Percentiles rank a stretch among this genome's conserved stretches.
Evolutionary conservation across 2,113 vertebrate species (phyloP).

Genomic region (Progne subis): DNA sequence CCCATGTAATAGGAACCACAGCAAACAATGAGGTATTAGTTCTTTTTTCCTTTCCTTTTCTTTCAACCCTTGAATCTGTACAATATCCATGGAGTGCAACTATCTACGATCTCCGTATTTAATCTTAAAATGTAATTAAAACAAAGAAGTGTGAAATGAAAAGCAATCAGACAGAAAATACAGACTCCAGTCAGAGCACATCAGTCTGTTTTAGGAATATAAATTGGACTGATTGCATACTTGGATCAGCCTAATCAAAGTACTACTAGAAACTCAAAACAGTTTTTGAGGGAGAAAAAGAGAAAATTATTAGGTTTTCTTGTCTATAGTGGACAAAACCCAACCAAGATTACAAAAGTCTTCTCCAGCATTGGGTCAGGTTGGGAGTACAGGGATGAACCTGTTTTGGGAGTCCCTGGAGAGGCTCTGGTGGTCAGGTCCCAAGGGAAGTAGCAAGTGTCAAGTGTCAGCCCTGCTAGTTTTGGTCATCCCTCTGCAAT

Average conservation of each 20-base stretch:
- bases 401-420: neutral
- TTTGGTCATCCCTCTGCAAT: neutral
- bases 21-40: slow-evolving; percentile 2
- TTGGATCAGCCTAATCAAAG: neutral
- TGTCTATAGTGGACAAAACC: neutral
- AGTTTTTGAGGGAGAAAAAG: neutral
- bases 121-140: slow-evolving; percentile 68
- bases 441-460: neutral
- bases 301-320: neutral
- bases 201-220: slow-evolving; percentile 9
- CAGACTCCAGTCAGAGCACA: neutral
- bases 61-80: slow-evolving; percentile 39
- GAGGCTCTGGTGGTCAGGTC: neutral
- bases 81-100: slow-evolving; percentile 20
- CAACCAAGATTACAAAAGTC: neutral
- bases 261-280: neutral
- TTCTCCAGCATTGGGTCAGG: neutral
- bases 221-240: neutral
- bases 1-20: neutral
- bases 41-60: neutral
- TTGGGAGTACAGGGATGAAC: neutral
- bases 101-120: neutral
- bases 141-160: slow-evolving; percentile 70
- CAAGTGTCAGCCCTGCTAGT: neutral
- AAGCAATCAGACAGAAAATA: slow-evolving; percentile 57